Base-by-base conservation (phyloP, 2,113 vertebrate species). In the Alaudala cheleensis region DNA sequence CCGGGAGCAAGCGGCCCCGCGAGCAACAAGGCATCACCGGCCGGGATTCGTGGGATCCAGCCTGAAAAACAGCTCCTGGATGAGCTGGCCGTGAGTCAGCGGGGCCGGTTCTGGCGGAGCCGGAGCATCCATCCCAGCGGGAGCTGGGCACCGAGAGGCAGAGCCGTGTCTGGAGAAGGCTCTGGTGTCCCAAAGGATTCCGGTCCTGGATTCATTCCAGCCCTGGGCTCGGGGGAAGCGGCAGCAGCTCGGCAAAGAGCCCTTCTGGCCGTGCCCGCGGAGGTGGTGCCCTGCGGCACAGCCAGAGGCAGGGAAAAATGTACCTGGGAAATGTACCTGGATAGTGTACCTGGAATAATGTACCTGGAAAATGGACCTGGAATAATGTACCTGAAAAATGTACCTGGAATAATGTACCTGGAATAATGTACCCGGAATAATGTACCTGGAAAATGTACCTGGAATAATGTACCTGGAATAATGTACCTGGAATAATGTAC, bases 51-150 rank as follows among this genome's bases (percentile, higher is more conserved):
- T 8, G 74, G 64, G 74, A 91, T 58, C 19, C 87, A 16, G 78
- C 66, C 31, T 12, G 79, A 29, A 81, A 92, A 95, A 51, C 83
- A 79, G 31, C 93, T 85, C 40, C 77, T 25, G 14, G 37, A 25
- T 67, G 96, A 61, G 92, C 83, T 9, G 80, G 81, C 76, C 2
- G 7, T 93, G 96, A 96, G 47, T 96, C 94, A 95, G 1, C 2
- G 12, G 71, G 45, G 26, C 57, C 50, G 34, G 58, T 45, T 82
- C 90, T 66, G 78, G 7, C 12, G 87, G 84, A 93, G 89, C 81
- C 60, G 24, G 60, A 79, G 76, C 76, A 65, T 37, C 37, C 37
- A 37, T 37, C 37, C 37, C 37, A 37, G 37, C 37, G 37, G 37
- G 37, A 37, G 37, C 37, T 37, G 37, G 37, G 37, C 37, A 37